Evolutionary conservation across 2,797 vertebrate species (phyloP), one percentile per base, ranked within the genome.

Genomic region (Ceryle rudis): DNA sequence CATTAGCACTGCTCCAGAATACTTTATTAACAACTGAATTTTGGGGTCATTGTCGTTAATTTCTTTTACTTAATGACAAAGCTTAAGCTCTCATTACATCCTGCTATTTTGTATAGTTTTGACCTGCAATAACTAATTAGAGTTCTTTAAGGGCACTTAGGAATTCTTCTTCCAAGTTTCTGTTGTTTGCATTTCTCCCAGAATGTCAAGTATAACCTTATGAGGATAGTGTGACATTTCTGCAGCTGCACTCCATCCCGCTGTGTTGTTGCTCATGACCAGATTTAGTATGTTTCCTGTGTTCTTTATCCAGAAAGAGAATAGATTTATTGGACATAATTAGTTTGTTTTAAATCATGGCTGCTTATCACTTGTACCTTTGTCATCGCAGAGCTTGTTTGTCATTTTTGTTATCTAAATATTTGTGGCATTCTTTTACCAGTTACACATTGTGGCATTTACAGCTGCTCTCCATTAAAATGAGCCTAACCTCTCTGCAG

Each of bases 191-290:
- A 21, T 96, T 94, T 96, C 44, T 80, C 60, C 31, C 18, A 29
- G 95, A 96, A 93, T 95, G 86, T 95, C 86, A 84, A 80, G 80
- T 89, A 42, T 94, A 94, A 94, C 93, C 90, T 95, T 92, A 81
- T 90, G 95, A 95, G 91, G 77, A 94, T 93, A 89, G 87, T 73
- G 55, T 94, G 96, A 93, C 96, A 90, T 96, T 96, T 96, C 70
- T 88, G 82, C 94, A 96, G 91, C 91, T 96, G 94, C 51, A 84
- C 44, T 94, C 54, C 66, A 90, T 94, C 80, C 73, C 66, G 21
- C 75, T 75, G 14, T 89, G 75, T 83, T 83, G 95, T 91, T 92
- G 37, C 57, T 96, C 69, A 69, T 65, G 62, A 85, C 79, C 75
- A 86, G 81, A 92, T 74, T 94, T 90, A 87, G 86, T 64, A 82